phyloP scores from a whole-genome alignment of 2,113 vertebrate species.

The Bubo blakistoni region DNA sequence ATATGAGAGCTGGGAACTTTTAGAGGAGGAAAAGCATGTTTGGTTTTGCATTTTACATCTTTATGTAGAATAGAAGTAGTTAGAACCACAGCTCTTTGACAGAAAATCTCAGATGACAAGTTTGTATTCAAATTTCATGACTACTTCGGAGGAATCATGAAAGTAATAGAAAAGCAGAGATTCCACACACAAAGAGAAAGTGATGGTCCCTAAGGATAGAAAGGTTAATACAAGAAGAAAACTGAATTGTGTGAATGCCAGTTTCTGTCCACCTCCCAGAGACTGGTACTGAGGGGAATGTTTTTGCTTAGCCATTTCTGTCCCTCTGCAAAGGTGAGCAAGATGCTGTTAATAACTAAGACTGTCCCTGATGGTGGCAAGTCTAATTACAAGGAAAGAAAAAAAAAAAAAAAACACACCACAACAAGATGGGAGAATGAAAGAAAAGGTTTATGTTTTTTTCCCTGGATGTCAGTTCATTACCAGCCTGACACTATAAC shows the following conservation, averaged over 20 bases:
- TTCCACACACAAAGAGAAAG: conserved; percentile 16
- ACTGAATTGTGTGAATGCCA: not conserved
- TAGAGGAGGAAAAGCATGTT: not conserved
- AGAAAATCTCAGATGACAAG: not conserved
- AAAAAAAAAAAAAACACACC: not conserved
- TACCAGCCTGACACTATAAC: conserved; percentile 66
- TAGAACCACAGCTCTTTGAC: not conserved
- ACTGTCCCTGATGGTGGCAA: conserved; percentile 60
- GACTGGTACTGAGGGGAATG: not conserved
- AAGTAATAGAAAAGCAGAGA: conserved; percentile 39
- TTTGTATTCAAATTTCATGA: conserved; percentile 3
- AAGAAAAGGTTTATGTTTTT: conserved; percentile 61
- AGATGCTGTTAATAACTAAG: conserved; percentile 63
- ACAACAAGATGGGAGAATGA: conserved; percentile 5
- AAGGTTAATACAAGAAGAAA: conserved; percentile 55
- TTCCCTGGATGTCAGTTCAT: conserved; percentile 64
- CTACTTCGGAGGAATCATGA: not conserved
- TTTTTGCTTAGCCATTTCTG: conserved; percentile 50
- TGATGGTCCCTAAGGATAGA: conserved; percentile 1
- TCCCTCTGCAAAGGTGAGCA: conserved; percentile 55
- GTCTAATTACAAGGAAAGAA: conserved; percentile 67
- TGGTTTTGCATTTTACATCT: conserved; percentile 2
- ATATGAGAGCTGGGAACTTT: not conserved
- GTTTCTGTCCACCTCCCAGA: conserved; percentile 3
- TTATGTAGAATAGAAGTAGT: not conserved